A percentile compares a stretch with the other conserved stretches of the same genome.
Conservation (phyloP, 2,113 vertebrate species). For the Acrocephalus arundinaceus region DNA sequence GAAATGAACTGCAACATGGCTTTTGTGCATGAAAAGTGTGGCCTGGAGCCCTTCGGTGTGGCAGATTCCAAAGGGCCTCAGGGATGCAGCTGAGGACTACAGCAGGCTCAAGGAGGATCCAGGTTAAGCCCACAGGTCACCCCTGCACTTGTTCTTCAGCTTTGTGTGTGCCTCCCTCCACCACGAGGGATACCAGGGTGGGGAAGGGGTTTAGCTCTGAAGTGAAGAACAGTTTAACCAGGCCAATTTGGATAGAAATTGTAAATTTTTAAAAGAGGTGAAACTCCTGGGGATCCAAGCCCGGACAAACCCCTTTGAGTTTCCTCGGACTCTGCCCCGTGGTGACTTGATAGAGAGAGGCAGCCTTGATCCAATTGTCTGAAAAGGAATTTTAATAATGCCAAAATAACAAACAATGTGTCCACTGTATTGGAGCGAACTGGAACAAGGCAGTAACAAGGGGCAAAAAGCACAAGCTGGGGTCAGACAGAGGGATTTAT, state of each 20-base stretch:
- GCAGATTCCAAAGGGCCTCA: background rate
- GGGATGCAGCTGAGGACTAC: background rate
- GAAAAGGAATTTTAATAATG: background rate
- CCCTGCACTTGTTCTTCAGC: background rate
- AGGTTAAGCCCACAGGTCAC: background rate
- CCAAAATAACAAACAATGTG: background rate
- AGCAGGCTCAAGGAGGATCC: background rate
- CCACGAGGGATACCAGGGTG: fast-evolving
- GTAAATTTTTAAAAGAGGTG: background rate
- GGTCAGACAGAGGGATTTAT: background rate
- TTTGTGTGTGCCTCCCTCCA: background rate
- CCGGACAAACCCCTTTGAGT: background rate
- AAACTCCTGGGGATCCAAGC: background rate
- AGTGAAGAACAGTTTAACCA: background rate
- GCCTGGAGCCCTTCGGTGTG: background rate
- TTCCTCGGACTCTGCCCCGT: background rate
- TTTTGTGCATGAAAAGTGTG: background rate
- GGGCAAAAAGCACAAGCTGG: background rate
- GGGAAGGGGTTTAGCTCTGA: background rate
- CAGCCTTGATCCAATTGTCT: background rate
- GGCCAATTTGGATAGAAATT: background rate
- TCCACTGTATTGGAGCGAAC: background rate
- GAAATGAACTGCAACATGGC: too few relatives aligned
- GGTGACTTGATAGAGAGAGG: background rate
- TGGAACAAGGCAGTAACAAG: background rate